Evolutionary conservation across 2,113 vertebrate genomes (phyloP).

Genomic region (Anseranas semipalmata): DNA sequence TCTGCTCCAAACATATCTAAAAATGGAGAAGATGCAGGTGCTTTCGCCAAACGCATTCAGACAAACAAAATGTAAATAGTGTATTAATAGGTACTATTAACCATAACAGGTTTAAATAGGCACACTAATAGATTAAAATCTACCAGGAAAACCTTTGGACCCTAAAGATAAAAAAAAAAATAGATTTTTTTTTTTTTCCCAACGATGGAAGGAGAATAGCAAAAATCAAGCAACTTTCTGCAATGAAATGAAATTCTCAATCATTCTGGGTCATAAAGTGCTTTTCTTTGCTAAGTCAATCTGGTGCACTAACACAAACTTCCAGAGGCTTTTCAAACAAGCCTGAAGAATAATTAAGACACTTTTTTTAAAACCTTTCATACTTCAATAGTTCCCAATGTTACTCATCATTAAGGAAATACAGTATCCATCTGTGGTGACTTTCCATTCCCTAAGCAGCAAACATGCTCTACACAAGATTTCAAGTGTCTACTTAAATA

Average conservation of each 20-base stretch:
- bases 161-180: background rate
- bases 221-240: background rate
- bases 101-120: background rate
- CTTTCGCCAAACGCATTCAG: background rate
- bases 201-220: background rate
- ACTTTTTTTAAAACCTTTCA: background rate
- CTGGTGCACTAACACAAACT: background rate
- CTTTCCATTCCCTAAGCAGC: background rate
- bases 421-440: background rate
- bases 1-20: background rate
- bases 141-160: background rate
- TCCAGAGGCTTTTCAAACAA: background rate
- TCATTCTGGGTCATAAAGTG: background rate
- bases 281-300: background rate
- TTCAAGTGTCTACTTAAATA: background rate
- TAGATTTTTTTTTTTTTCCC: background rate
- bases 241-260: background rate
- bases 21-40: background rate
- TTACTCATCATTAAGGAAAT: background rate
- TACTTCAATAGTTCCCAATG: background rate
- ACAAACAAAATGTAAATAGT: background rate
- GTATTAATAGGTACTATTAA: background rate
- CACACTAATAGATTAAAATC: background rate
- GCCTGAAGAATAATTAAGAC: background rate
- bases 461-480: background rate